Percentiles rank a stretch among this genome's conserved stretches.
phyloP scores from a whole-genome alignment of 2,113 vertebrate genomes.

The Platycercus adscitus region DNA sequence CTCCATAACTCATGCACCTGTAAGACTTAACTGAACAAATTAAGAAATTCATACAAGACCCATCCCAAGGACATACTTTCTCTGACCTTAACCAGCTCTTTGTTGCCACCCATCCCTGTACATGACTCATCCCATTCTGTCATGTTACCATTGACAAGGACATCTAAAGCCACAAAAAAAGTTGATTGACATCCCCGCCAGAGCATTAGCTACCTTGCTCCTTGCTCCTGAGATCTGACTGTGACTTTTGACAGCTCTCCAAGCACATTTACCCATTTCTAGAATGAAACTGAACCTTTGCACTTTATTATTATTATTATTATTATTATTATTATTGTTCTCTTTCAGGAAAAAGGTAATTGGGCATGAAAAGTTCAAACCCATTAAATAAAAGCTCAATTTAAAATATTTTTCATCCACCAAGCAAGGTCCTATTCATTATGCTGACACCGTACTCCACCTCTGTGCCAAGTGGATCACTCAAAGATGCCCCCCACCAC shows the following conservation, averaged over 20 bases:
- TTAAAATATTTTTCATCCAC: slow-evolving; percentile 67
- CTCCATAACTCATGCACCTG: background rate
- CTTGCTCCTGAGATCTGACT: slow-evolving; percentile 34
- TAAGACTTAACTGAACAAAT: background rate
- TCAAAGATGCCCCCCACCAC: slow-evolving; percentile 67
- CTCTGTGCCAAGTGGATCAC: slow-evolving; percentile 64
- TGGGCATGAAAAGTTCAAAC: slow-evolving; percentile 71
- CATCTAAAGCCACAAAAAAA: slow-evolving; percentile 35
- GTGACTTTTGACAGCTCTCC: slow-evolving; percentile 59
- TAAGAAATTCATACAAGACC: background rate
- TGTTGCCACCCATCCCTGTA: background rate
- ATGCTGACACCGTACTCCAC: slow-evolving; percentile 66
- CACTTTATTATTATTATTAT: slow-evolving; percentile 65
- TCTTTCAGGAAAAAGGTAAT: slow-evolving; percentile 66
- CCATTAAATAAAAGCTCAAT: slow-evolving; percentile 71
- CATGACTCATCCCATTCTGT: background rate
- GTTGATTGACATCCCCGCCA: background rate
- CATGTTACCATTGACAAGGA: slow-evolving; percentile 48
- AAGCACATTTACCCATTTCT: slow-evolving; percentile 52
- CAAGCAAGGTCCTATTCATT: slow-evolving; percentile 61
- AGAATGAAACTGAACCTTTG: slow-evolving; percentile 63
- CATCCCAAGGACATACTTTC: background rate
- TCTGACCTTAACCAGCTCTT: background rate
- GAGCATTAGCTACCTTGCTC: slow-evolving; percentile 54
- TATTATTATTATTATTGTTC: slow-evolving; percentile 67